Percentiles rank a stretch among this genome's conserved stretches.
phyloP scores from a whole-genome alignment of 1,140 invertebrate genomes.

The Archivesica marissinica region DNA sequence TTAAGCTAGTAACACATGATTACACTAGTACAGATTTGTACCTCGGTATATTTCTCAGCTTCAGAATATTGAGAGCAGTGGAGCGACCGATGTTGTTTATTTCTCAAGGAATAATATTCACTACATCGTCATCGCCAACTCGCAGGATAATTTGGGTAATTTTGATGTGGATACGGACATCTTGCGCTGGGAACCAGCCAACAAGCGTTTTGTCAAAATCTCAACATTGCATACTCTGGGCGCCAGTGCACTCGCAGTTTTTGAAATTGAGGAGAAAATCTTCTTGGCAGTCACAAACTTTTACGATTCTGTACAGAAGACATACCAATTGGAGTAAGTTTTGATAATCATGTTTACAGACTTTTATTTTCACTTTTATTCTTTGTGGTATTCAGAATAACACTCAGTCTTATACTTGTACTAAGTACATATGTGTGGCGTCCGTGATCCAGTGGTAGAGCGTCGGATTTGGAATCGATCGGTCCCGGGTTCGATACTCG shows the following conservation, averaged over 20 bases:
- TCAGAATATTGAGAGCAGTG: conserved; percentile 77
- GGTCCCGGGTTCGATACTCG: too few species aligned
- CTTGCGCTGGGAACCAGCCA: conserved; percentile 73
- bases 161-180: conserved; percentile 72
- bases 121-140: conserved; percentile 77
- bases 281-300: conserved; percentile 79
- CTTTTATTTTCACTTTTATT: too few species aligned
- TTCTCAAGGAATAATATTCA: conserved; percentile 66
- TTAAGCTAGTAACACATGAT: too few species aligned
- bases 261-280: conserved; percentile 70
- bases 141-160: conserved; percentile 74
- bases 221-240: conserved; percentile 73
- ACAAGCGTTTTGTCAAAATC: conserved; percentile 66
- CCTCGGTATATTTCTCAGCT: conserved; percentile 68
- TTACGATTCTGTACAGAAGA: conserved; percentile 70
- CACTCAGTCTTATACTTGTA: too few species aligned
- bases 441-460: too few species aligned
- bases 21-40: too few species aligned
- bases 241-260: conserved; percentile 68
- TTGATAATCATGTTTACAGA: too few species aligned
- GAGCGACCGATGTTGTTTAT: conserved; percentile 74
- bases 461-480: too few species aligned
- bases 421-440: too few species aligned
- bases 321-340: conserved; percentile 68
- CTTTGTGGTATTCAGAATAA: too few species aligned